Conservation (phyloP, 1,140 invertebrate genomes). For the Drosophila sturtevanti region DNA sequence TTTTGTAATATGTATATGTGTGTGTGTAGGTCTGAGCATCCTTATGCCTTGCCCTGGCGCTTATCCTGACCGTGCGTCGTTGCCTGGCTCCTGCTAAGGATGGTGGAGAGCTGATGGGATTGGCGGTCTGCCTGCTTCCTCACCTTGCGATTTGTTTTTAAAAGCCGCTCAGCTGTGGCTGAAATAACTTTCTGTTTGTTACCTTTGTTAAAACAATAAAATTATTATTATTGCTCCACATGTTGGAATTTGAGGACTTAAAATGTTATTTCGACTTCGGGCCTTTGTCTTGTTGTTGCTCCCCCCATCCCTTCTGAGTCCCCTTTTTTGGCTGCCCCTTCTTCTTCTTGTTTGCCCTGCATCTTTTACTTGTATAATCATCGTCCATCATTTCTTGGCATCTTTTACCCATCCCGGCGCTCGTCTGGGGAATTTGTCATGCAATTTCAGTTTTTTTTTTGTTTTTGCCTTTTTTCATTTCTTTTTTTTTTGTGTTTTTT, state of each 20-base stretch:
- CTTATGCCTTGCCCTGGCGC: neutral
- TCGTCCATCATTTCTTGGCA: conserved; percentile 70
- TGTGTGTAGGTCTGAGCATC: neutral
- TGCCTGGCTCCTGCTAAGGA: conserved; percentile 61
- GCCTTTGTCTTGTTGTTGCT: neutral
- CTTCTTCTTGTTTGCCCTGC: neutral
- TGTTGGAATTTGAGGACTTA: conserved; percentile 80
- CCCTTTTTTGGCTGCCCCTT: neutral
- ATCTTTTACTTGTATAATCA: conserved; percentile 62
- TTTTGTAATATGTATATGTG: conserved; percentile 1
- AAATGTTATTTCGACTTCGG: conserved; percentile 60
- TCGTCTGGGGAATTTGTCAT: conserved; percentile 69
- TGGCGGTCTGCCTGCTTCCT: conserved; percentile 29
- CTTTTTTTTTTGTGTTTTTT: conserved; percentile 30
- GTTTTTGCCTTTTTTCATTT: conserved; percentile 11
- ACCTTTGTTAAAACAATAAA: conserved; percentile 82
- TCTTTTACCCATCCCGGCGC: conserved; percentile 30
- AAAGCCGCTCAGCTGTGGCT: conserved; percentile 81
- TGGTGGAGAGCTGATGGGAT: conserved; percentile 7
- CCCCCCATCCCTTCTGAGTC: neutral
- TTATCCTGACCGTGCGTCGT: conserved; percentile 29
- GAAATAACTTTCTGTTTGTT: conserved; percentile 79
- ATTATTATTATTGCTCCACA: conserved; percentile 81
- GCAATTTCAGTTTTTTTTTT: conserved; percentile 59
- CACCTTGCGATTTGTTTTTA: conserved; percentile 78